These are phyloP conservation scores for Drosophila oshimai DNA, from an alignment of 1,140 invertebrate genomes.

Conservation along the genomic window DNA sequence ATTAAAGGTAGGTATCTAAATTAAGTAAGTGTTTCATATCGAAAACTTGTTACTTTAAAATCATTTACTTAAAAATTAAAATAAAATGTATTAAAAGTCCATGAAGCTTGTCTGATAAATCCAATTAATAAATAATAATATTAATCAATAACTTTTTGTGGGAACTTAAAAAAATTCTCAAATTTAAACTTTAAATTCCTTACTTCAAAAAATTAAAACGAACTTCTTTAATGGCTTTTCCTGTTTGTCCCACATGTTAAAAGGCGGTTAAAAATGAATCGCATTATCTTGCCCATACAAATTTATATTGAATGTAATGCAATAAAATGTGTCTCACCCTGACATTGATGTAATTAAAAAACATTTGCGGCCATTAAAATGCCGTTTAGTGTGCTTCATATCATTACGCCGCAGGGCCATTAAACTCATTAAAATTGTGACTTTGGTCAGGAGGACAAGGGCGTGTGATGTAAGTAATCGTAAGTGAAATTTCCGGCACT, in stretches of 20 bases:
- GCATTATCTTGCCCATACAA: conserved; percentile 26
- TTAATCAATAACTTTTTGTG: no score
- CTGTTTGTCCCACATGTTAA: neutral
- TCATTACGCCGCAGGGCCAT: conserved; percentile 57
- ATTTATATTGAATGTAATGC: conserved; percentile 32
- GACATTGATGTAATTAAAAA: conserved; percentile 63
- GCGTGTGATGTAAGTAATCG: neutral
- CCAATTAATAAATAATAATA: no score
- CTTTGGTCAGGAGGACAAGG: conserved; percentile 29
- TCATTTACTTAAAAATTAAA: no score
- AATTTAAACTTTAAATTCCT: no score
- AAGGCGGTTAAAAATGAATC: conserved; percentile 3
- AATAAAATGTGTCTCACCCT: conserved; percentile 32
- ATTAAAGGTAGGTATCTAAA: no score
- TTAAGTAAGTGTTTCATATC: no score
- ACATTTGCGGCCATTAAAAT: conserved; percentile 70
- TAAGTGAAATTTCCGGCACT: conserved; percentile 10
- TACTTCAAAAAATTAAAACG: neutral
- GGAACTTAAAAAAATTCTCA: no score
- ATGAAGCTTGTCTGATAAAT: no score
- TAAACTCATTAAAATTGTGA: conserved; percentile 74
- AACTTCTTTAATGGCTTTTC: neutral
- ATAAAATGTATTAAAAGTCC: no score
- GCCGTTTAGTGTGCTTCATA: conserved; percentile 60
- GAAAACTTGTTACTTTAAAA: no score